Base-by-base conservation (phyloP, 92 coral and sea anemone genomes). In the Montipora capitata region DNA sequence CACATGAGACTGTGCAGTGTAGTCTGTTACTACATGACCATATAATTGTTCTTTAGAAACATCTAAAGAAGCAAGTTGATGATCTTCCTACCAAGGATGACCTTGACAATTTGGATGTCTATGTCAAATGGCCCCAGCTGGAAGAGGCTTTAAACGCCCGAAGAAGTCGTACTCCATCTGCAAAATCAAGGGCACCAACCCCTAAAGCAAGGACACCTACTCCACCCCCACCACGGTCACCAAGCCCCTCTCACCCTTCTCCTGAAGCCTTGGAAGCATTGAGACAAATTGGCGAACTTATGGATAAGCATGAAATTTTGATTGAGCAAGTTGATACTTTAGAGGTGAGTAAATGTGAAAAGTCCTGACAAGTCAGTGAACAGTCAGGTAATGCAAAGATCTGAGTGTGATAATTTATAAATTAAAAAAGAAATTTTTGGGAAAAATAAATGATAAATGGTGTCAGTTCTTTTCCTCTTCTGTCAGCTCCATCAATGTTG, bases 101-200 rank as follows among this genome's bases (percentile, higher is more conserved):
- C 71, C 87, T 96, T 41, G 80, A 95, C n/a, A 88, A 94, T 77
- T 78, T 95, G 79, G 98, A 98, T 56, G 85, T 94, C 45, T 98
- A 95, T 84, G 96, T 98, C 62, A 96, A 98, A 83, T 98, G 99
- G 99, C 99, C 99, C 10, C 98, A 98, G 56, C 91, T 98, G 54
- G 98, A 98, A 66, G 96, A 91, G 15, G 98, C 99, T 14, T 90
- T 98, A 87, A 96, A 92, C 86, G 91, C 94, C 9, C 88, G 98
- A 40, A 88, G 95, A 70, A 74, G 94, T 61, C 91, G 94, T 63
- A 78, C 89, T 54, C 93, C 96, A n/a, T 74, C 95, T 20, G 84
- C 94, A 13, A 83, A 88, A 70, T 86, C 90, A 1, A 78, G 74
- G 63, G 84, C 90, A 16, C 77, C 88, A 2, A 91, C 98, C 49